Evolutionary conservation across 2,797 vertebrate species (phyloP).

Genomic region (Pangasius djambal): DNA sequence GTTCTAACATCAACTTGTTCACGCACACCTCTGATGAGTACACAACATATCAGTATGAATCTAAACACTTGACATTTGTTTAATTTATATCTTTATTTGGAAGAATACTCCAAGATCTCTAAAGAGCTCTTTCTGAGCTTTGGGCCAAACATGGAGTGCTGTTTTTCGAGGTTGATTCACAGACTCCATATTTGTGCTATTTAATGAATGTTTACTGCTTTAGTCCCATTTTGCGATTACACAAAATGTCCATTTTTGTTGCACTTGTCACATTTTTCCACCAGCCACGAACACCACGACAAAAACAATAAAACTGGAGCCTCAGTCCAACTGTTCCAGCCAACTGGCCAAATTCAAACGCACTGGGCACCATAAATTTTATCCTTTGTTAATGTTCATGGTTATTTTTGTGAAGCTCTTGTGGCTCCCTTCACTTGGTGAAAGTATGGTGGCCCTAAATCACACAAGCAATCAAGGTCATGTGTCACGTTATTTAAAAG

Average conservation of each 20-base stretch:
- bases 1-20: background rate
- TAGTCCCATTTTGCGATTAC: background rate
- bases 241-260: background rate
- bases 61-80: background rate
- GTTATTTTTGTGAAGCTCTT: slow-evolving; percentile 18
- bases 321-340: background rate
- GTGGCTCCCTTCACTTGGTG: background rate
- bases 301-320: background rate
- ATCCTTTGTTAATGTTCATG: background rate
- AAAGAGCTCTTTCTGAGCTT: background rate
- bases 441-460: background rate
- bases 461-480: no score
- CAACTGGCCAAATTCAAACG: background rate
- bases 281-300: background rate
- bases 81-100: background rate
- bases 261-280: background rate
- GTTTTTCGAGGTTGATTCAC: background rate
- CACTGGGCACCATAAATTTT: background rate
- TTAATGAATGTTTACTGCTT: background rate
- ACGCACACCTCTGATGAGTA: background rate
- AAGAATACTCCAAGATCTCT: background rate
- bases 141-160: background rate
- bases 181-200: background rate
- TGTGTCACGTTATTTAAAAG: background rate
- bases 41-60: background rate